These are phyloP conservation scores for Proisotoma minuta DNA, from an alignment of 2,888 invertebrate species.

Conservation along the genomic window DNA sequence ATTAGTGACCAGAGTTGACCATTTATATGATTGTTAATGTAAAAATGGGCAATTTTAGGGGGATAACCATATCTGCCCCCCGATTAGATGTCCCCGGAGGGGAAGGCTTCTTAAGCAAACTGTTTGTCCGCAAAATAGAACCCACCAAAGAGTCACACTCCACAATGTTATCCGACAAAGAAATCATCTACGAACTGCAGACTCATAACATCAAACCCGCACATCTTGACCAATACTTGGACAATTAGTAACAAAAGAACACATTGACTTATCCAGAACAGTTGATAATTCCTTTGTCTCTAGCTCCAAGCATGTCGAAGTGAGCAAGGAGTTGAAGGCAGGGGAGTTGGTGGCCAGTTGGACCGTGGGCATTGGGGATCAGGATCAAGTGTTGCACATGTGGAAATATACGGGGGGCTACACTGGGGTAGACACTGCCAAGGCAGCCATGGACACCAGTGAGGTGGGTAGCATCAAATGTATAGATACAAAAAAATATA, in stretches of 20 bases:
- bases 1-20: neutral
- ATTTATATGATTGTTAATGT: neutral
- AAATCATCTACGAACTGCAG: conserved; percentile 88
- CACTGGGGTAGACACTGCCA: conserved; percentile 74
- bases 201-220: conserved; percentile 92
- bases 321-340: conserved; percentile 68
- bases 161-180: conserved; percentile 92
- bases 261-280: neutral
- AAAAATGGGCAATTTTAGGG: conserved; percentile 27
- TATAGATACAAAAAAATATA: too few species aligned
- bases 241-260: conserved; percentile 69
- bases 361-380: conserved; percentile 92
- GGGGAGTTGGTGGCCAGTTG: conserved; percentile 86
- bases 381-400: conserved; percentile 93
- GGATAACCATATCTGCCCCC: conserved; percentile 33
- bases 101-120: conserved; percentile 83
- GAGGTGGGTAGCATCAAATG: too few species aligned
- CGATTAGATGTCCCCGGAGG: conserved; percentile 34
- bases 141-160: conserved; percentile 95
- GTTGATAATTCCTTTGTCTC: conserved; percentile 36
- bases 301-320: conserved; percentile 71
- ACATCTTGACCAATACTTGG: conserved; percentile 75
- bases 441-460: conserved; percentile 63
- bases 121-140: conserved; percentile 83
- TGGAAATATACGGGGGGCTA: conserved; percentile 95